Conservation (phyloP, 2,113 vertebrate species). For the Ovibos moschatus region DNA sequence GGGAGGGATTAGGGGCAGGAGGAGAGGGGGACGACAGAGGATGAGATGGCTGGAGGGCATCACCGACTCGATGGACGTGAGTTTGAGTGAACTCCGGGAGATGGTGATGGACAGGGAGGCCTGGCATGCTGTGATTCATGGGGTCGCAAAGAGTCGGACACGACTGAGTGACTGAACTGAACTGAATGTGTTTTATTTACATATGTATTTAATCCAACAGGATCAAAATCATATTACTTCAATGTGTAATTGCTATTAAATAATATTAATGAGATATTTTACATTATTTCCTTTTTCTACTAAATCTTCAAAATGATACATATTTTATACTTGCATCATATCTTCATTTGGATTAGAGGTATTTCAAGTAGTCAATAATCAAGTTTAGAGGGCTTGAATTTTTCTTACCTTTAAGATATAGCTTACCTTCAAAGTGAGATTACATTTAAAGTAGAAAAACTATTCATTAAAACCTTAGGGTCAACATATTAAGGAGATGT, state of each 20-base stretch:
- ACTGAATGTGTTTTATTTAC: not conserved
- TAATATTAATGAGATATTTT: not conserved
- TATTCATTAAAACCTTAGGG: not conserved
- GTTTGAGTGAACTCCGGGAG: too few species aligned
- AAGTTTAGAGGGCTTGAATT: not conserved
- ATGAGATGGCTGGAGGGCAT: too few species aligned
- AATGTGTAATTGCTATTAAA: not conserved
- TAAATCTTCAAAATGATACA: not conserved
- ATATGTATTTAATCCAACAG: not conserved
- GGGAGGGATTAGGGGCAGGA: too few species aligned
- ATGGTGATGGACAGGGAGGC: too few species aligned
- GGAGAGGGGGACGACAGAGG: too few species aligned
- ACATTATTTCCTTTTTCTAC: not conserved
- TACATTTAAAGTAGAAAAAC: not conserved
- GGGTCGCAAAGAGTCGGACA: too few species aligned
- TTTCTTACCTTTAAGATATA: not conserved
- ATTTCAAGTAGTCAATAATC: not conserved
- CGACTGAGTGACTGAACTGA: fast-evolving
- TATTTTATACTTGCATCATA: not conserved
- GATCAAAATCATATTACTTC: not conserved
- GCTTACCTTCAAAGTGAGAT: not conserved
- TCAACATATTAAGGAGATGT: not conserved
- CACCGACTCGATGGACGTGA: too few species aligned
- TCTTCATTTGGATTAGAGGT: not conserved
- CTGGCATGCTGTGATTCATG: too few species aligned